Base-by-base conservation (phyloP, 1,140 invertebrate genomes). In the Lepidurus couesii region DNA sequence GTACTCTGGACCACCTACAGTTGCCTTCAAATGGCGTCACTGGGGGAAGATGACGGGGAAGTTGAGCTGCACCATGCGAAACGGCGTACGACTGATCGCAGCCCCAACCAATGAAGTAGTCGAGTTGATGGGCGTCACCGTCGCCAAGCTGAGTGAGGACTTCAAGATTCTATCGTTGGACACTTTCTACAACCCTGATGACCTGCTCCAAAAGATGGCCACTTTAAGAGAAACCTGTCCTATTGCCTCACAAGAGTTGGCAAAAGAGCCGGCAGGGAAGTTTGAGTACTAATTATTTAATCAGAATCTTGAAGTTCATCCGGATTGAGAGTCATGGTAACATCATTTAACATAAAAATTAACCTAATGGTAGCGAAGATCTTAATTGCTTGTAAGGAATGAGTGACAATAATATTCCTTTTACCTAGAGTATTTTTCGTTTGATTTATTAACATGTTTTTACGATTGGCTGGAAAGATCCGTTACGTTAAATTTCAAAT, bases 21-120 rank as follows among this genome's bases (percentile, higher is more conserved):
- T 81, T 1, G 75, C 74, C 11, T 81, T 81, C 44, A 81, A 81
- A 73, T 81, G 80, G 78, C 44, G 81, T n/a, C 81, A 81, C 26
- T 81, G 81, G 81, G 81, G 81, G 1, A 44, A 78, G 7, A 77
- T 81, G 13, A 53, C 47, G 34, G 80, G 76, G 7, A 74, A 75
- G 13, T 43, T 80, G 13, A 65, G 65, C 44, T 80, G 79, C 47
- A 79, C 80, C 1, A 78, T 80, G 77, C 47, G 80, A 45, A 80
- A 80, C 11, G 79, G 79, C 7, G 34, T 77, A 7, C 73, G 76
- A 1, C 34, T 80, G 13, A 16, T 74, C 0, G 42, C 80, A 1
- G 5, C 44, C 5, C 80, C 80, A 6, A 79, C 42, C 1, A 45
- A 47, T 2, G 75, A 78, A 45, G 78, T 77, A 76, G 77, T 43